Conservation (phyloP, 2,113 vertebrate genomes). For the Dendropsophus ebraccatus region DNA sequence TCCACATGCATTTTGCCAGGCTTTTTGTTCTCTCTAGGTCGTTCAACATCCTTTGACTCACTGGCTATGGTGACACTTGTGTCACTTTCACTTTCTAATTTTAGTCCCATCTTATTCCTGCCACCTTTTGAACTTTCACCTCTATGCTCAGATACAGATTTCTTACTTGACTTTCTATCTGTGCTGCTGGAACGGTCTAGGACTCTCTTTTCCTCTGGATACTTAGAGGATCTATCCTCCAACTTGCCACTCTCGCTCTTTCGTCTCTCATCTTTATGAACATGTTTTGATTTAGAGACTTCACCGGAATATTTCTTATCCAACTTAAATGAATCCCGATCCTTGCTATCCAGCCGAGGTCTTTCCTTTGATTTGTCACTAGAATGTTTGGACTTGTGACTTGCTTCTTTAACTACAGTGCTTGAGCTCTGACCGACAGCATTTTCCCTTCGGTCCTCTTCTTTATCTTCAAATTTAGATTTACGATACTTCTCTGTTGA, state of each 20-base stretch:
- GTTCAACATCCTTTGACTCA: slow-evolving; percentile 26
- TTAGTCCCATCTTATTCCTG: slow-evolving; percentile 66
- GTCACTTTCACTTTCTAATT: slow-evolving; percentile 43
- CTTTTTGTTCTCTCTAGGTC: background rate
- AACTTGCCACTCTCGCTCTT: slow-evolving; percentile 77
- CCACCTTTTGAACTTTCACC: slow-evolving; percentile 64
- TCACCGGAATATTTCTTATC: slow-evolving; percentile 79
- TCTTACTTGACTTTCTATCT: slow-evolving; percentile 72
- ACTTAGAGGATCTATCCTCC: slow-evolving; percentile 75
- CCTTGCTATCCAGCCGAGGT: slow-evolving; percentile 77
- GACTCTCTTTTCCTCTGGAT: slow-evolving; percentile 61
- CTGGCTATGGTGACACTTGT: background rate
- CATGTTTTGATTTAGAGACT: slow-evolving; percentile 72
- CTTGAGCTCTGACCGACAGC: slow-evolving; percentile 55
- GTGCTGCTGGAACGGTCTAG: slow-evolving; percentile 65
- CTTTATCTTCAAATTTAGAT: slow-evolving; percentile 73
- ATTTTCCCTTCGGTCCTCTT: slow-evolving; percentile 64
- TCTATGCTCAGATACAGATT: slow-evolving; percentile 64
- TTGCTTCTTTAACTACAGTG: slow-evolving; percentile 69
- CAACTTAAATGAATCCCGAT: slow-evolving; percentile 65
- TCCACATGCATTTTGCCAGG: background rate
- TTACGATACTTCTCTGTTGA: slow-evolving; percentile 81
- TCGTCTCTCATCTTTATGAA: slow-evolving; percentile 78
- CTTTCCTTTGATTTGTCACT: slow-evolving; percentile 81
- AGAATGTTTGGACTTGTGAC: slow-evolving; percentile 68